phyloP scores from a whole-genome alignment of 2,888 invertebrate species.

The Napeogenes sylphis region DNA sequence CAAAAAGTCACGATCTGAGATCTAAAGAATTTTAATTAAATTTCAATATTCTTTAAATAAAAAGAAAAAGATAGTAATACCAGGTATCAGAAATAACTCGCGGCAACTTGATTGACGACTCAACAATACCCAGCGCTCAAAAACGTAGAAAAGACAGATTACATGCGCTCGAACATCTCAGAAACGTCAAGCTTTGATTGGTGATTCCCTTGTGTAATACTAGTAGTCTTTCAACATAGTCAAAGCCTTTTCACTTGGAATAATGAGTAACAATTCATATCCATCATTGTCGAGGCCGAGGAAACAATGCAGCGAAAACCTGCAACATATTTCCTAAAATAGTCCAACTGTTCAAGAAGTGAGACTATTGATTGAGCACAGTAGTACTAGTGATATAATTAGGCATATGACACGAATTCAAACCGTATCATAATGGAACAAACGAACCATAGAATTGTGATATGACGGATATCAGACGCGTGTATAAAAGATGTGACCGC shows the following conservation, averaged over 20 bases:
- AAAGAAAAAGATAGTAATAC: slow-evolving; percentile 49
- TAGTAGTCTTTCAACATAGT: slow-evolving; percentile 58
- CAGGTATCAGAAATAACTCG: slow-evolving; percentile 45
- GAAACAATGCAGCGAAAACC: slow-evolving; percentile 52
- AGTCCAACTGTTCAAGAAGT: slow-evolving; percentile 31
- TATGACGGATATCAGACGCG: slow-evolving; percentile 63
- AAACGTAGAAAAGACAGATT: slow-evolving; percentile 56
- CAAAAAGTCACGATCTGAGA: slow-evolving; percentile 36
- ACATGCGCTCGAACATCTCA: slow-evolving; percentile 54
- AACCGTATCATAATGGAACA: slow-evolving; percentile 70
- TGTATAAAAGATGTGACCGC: slow-evolving; percentile 66
- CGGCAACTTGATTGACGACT: slow-evolving; percentile 64
- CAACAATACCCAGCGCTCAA: slow-evolving; percentile 49
- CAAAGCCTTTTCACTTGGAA: slow-evolving; percentile 44
- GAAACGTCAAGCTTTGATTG: slow-evolving; percentile 73
- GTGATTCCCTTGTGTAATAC: slow-evolving; percentile 77
- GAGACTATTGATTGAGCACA: slow-evolving; percentile 62
- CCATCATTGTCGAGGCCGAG: slow-evolving; percentile 60
- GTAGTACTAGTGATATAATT: slow-evolving; percentile 68
- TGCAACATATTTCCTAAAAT: slow-evolving; percentile 38
- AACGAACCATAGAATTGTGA: slow-evolving; percentile 72
- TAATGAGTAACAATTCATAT: slow-evolving; percentile 46
- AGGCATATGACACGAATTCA: slow-evolving; percentile 74
- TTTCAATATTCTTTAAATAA: slow-evolving; percentile 54
- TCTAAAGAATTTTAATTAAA: slow-evolving; percentile 60